phyloP scores from a whole-genome alignment of 2,113 vertebrate genomes.

The Clarias gariepinus region DNA sequence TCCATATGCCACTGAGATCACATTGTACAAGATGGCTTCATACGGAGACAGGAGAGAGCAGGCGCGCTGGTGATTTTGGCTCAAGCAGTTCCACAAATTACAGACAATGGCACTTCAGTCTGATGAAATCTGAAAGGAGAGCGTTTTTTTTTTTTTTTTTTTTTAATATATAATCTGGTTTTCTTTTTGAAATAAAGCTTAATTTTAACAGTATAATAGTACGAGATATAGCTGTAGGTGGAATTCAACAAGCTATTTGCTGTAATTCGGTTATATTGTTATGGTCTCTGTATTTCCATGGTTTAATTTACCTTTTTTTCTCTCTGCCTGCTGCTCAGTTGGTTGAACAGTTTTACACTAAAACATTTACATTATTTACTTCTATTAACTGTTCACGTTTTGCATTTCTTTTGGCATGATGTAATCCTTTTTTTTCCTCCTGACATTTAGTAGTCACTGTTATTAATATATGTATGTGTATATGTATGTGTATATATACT shows the following conservation, averaged over 20 bases:
- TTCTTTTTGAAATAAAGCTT: conserved; percentile 2
- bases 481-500: too few relatives aligned
- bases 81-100: neutral
- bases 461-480: neutral
- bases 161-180: neutral
- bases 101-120: conserved; percentile 9
- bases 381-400: neutral
- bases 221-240: neutral
- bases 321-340: neutral
- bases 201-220: conserved; percentile 4
- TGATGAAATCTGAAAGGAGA: neutral
- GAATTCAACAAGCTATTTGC: neutral
- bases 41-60: neutral
- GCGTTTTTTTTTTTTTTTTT: neutral
- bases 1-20: conserved; percentile 38
- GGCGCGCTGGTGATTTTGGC: neutral
- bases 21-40: neutral
- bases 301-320: neutral
- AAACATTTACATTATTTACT: neutral
- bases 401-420: neutral
- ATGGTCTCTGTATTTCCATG: neutral
- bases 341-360: neutral
- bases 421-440: neutral
- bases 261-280: neutral
- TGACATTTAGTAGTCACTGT: neutral